Base-by-base conservation (phyloP, 2,888 invertebrate genomes). In the Eubasilissa splendida region DNA sequence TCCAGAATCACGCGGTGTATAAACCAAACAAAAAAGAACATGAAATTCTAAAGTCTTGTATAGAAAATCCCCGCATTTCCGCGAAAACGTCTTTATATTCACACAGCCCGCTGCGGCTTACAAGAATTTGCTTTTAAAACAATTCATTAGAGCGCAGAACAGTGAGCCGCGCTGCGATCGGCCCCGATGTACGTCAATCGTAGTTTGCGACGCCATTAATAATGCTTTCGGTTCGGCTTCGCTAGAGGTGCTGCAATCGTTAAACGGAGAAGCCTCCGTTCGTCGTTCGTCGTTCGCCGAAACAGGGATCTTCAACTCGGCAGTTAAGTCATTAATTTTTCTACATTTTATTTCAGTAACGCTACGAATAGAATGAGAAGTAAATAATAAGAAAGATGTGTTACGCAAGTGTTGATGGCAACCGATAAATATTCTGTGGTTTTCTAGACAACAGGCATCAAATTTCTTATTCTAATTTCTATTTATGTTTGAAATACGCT, bases 81-180 rank as follows among this genome's bases (percentile, higher is more conserved):
- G 31, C n/a, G 12, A 42, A 52, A 68, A 11, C 71, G 71, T 73
- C 71, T 73, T 71, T 73, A 73, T 73, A 73, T 73, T 73, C 71
- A 68, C 52, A 14, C 33, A 58, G 56, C 71, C 56, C 31, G 52
- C 54, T n/a, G 65, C 31, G 65, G 33, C 65, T 50, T 65, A 76
- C 76, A 76, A 76, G 76, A 54, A 65, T 76, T 76, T 76, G 76
- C 76, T 76, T 76, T 76, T 65, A 76, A 74, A 76, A 76, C 76
- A 14, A 76, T 76, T 76, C 76, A 76, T 76, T 76, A 76, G 65
- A 3, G 53, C 71, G n/a, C 12, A 12, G 71, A 12, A 58, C 56
- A n/a, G 3, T 12, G 70, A 56, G 74, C 59, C 42, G 33, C 56
- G 31, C 56, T 22, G 60, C 60, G 59, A 60, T 52, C 59, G 75